Evolutionary conservation across 2,888 invertebrate genomes (phyloP), one percentile per base, ranked within the genome.

Genomic region (Melinaea menophilus): DNA sequence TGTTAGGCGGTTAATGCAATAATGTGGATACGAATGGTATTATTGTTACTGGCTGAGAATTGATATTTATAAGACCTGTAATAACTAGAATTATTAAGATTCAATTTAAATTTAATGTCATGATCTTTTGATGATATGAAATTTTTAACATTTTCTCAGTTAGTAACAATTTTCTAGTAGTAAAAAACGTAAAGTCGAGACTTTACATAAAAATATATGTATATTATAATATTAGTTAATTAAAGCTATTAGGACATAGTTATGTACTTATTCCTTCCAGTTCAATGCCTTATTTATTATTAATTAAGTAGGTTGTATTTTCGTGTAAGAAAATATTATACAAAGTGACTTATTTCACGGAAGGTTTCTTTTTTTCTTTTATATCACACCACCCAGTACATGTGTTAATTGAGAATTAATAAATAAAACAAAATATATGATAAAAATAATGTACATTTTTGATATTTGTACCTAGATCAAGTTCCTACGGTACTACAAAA

Each of bases 211-310:
- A 61, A 48, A 48, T 31, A 60, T 60, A 58, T 61, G 47, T 58
- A 34, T 13, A 48, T 65, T 54, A 46, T 62, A 51, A 60, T 65
- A 57, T 48, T 61, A 65, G 62, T 33, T 65, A 65, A 67, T 59
- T 11, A 56, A 61, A 64, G 59, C 57, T 62, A 62, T 57, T 60
- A 57, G 48, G 48, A 48, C 59, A 63, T 64, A 67, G 59, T 68
- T 64, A 65, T 65, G 61, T 77, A 79, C 71, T 75, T 73, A 72
- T 75, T 86, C 88, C 90, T 90, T 90, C 90, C 90, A 86, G 68
- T 73, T 79, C 70, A 79, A 82, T 75, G 77, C 81, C 81, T 84
- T 84, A 80, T 87, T 88, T 90, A 89, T 90, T 90, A 90, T 90
- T 89, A 88, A 79, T 47, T 69, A 75, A 73, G 69, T 66, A 69